These are phyloP conservation scores for Gymnothorax javanicus DNA, from an alignment of 2,797 vertebrate genomes.

Conservation along the genomic window DNA sequence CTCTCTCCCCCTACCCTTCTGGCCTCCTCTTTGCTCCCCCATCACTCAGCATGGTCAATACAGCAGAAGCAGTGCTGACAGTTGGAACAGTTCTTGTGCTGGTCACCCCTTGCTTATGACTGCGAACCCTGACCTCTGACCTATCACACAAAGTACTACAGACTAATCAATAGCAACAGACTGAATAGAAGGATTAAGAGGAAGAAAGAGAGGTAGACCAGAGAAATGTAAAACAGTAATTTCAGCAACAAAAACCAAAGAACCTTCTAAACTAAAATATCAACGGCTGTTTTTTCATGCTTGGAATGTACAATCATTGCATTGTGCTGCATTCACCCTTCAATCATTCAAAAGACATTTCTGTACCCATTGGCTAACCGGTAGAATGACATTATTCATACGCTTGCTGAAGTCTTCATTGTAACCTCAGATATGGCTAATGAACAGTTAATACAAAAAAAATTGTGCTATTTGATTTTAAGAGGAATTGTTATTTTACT, in stretches of 20 bases:
- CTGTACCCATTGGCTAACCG: too few relatives aligned
- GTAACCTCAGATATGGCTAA: too few relatives aligned
- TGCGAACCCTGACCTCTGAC: slow-evolving; percentile 5
- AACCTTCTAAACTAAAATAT: not conserved
- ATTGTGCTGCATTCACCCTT: not conserved
- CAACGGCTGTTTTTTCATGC: not conserved
- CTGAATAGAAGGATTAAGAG: not conserved
- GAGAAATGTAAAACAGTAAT: not conserved
- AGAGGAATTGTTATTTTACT: too few relatives aligned
- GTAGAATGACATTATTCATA: too few relatives aligned
- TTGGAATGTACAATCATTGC: not conserved
- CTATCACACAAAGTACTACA: not conserved
- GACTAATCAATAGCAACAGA: slow-evolving; percentile 19
- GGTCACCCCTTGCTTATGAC: not conserved
- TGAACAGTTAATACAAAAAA: too few relatives aligned
- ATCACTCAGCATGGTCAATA: not conserved
- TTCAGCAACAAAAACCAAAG: not conserved
- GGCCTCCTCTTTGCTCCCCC: not conserved
- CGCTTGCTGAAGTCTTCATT: too few relatives aligned
- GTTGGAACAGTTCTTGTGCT: slow-evolving; percentile 2
- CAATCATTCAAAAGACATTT: too few relatives aligned
- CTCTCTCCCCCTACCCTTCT: not conserved
- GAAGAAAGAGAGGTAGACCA: not conserved
- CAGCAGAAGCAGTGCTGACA: not conserved
- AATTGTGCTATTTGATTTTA: too few relatives aligned